Evolutionary conservation across 2,888 invertebrate genomes (phyloP), one percentile per base, ranked within the genome.

Genomic region (Drosophila multiciliata): DNA sequence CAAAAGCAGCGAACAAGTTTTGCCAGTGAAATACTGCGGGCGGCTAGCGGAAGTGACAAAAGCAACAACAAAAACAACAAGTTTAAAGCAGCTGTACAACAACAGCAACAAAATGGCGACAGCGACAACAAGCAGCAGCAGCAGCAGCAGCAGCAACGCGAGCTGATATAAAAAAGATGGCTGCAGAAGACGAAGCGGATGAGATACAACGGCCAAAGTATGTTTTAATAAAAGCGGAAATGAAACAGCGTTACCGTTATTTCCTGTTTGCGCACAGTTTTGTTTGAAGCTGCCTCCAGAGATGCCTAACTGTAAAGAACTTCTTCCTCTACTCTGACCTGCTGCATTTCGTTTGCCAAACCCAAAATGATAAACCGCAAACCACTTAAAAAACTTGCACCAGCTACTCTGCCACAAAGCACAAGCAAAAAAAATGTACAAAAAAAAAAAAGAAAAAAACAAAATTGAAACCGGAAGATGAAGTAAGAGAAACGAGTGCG

Each of bases 201-300:
- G 84, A 77, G 87, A 84, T 85, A 86, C 86, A 87, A 83, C 89
- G 81, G 73, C 75, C 76, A 89, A 87, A 87, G 87, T 87, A 87
- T 87, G 87, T 89, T 87, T 87, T 87, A 89, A 87, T 89, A 89
- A 87, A 87, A 89, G 85, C 89, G 87, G 87, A 87, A 89, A 87
- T 89, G 89, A 87, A 89, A 81, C 87, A 87, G 87, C 89, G 87
- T 84, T 87, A 89, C 87, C 89, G 87, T 89, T 84, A 87, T 89
- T 89, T 87, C 87, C 89, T 87, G 89, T 84, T 89, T 83, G 83
- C 73, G 77, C 75, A 69, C 78, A 87, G 84, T 87, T 87, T 78
- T 86, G 83, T 80, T 81, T 80, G 86, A 75, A 75, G 77, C 82
- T 49, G 58, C 57, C 66, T 52, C 45, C 55, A 48, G 60, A 70